Evolutionary conservation across 2,888 invertebrate species (phyloP), one percentile per base, ranked within the genome.

Genomic region (Alviniconcha strummeri): DNA sequence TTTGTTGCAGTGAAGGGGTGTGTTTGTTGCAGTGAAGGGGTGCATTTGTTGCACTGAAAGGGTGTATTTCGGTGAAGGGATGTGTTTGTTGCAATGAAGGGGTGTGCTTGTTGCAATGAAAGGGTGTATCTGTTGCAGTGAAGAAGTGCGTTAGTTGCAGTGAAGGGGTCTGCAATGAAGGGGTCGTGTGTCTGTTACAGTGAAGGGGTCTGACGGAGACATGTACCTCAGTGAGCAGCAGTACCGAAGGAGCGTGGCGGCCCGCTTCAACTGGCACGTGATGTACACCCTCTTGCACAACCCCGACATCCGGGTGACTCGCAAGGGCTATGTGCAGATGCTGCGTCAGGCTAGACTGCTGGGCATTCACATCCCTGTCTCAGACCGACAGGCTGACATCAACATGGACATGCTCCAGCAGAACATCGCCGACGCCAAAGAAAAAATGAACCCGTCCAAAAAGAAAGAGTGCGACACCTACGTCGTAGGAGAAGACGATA

Each of bases 271-370:
- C 76, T 90, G 90, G 90, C 78, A 85, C 60, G 80, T 88, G 52
- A 84, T 86, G 11, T 90, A 89, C 85, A 90, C 89, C 11, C 81
- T 90, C 67, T 83, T 89, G 9, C 84, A 89, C 77, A 90, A 90
- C 84, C 90, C 89, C 13, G 83, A 84, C 17, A 71, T 88, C 57
- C 77, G 83, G 17, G 72, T 85, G 11, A 60, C 83, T 15, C 76
- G 89, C 54, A 89, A 88, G 81, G 85, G 85, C 17, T 86, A 83
- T 82, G 55, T 86, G 56, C 84, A 86, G 57, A 80, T 83, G 11
- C 64, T 86, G 57, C 83, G 64, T 60, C 84, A 83, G 82, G 86
- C 85, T 5, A 78, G 82, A 56, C 60, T 67, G 52, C 74, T 83
- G 17, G 85, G 86, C 0, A 60, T 85, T 3, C 57, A 75, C 57